These are phyloP conservation scores for Myrmophylax atrothorax DNA, from an alignment of 2,113 vertebrate species.

Conservation along the genomic window DNA sequence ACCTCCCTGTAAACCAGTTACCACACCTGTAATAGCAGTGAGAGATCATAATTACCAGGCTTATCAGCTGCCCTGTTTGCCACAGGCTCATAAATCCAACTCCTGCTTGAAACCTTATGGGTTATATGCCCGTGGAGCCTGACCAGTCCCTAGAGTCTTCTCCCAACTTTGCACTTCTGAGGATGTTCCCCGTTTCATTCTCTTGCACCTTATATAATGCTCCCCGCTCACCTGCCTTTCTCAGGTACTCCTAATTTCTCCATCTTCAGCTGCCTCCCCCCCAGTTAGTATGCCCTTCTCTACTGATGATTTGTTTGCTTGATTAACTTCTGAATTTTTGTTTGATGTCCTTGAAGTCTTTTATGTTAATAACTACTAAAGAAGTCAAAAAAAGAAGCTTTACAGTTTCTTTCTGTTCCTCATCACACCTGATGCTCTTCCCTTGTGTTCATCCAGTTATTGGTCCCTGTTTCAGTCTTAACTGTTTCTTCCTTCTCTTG, in stretches of 20 bases:
- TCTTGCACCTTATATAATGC: background rate
- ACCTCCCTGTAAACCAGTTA: background rate
- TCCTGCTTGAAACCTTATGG: background rate
- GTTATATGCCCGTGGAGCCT: background rate
- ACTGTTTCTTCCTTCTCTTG: background rate
- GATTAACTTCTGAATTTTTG: background rate
- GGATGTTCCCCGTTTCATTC: background rate
- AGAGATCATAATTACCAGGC: background rate
- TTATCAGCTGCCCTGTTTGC: background rate
- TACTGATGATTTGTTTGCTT: background rate
- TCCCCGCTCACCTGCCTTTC: background rate
- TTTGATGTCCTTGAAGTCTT: background rate
- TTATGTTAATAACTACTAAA: background rate
- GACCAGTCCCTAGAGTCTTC: background rate
- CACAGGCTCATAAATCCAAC: background rate
- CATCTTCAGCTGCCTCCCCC: background rate
- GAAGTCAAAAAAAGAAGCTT: background rate
- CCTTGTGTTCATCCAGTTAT: background rate
- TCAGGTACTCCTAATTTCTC: background rate
- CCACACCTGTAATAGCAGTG: accelerated
- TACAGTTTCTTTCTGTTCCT: background rate
- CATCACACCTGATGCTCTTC: background rate
- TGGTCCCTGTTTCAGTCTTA: background rate
- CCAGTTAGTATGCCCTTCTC: background rate
- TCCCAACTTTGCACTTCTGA: background rate